Conservation (phyloP, 2,888 invertebrate species). For the Teinopalpus imperialis region DNA sequence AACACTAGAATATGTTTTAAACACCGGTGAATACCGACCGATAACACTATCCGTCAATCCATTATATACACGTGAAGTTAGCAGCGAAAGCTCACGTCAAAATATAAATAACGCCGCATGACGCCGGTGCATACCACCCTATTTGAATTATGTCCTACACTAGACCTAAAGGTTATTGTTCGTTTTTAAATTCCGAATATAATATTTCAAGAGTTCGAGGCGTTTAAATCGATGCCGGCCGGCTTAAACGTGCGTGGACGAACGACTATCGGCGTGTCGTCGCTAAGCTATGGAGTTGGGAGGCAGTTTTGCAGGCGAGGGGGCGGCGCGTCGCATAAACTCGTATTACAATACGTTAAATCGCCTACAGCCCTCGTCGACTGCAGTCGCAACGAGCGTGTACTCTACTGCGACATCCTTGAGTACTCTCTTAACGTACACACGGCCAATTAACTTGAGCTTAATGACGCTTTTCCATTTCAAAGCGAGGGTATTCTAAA, state of each 20-base stretch:
- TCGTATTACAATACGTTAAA: slow-evolving; percentile 68
- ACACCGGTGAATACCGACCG: slow-evolving; percentile 71
- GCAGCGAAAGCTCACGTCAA: slow-evolving; percentile 74
- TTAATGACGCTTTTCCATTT: slow-evolving; percentile 62
- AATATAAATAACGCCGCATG: slow-evolving; percentile 76
- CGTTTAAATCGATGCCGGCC: slow-evolving; percentile 50
- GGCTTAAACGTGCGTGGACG: slow-evolving; percentile 48
- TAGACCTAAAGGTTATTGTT: slow-evolving; percentile 38
- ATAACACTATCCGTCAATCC: slow-evolving; percentile 81
- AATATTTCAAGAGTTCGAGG: slow-evolving; percentile 43
- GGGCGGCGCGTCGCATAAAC: slow-evolving; percentile 50
- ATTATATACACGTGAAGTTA: slow-evolving; percentile 76
- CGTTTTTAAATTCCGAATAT: slow-evolving; percentile 44
- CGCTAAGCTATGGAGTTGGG: slow-evolving; percentile 45
- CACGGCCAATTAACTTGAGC: slow-evolving; percentile 62
- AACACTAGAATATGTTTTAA: slow-evolving; percentile 55
- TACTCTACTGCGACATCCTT: slow-evolving; percentile 49
- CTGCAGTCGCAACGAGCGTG: slow-evolving; percentile 49
- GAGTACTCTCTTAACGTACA: slow-evolving; percentile 48
- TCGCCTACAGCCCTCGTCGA: slow-evolving; percentile 58
- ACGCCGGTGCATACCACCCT: slow-evolving; percentile 60
- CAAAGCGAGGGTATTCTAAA: slow-evolving; percentile 41
- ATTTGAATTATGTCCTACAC: slow-evolving; percentile 50
- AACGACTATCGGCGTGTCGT: slow-evolving; percentile 47
- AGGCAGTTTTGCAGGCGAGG: slow-evolving; percentile 40